Percentiles rank a stretch among this genome's conserved stretches.
Conservation (phyloP, 2,797 vertebrate species). For the Petrocephalus sullivani region DNA sequence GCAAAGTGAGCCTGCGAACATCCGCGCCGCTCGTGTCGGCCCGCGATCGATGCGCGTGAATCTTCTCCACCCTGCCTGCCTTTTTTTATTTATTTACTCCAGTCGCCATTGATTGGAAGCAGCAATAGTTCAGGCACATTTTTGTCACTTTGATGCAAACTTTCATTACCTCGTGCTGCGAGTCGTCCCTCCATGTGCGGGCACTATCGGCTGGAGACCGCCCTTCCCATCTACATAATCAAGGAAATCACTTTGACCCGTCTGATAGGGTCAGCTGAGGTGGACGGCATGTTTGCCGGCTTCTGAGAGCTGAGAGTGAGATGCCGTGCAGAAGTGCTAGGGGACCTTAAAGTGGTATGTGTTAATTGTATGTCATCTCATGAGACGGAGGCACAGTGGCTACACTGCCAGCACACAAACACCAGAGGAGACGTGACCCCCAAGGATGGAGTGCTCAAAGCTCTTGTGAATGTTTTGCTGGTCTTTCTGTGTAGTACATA, state of each 20-base stretch:
- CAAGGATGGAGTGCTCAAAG: neutral
- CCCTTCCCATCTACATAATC: slow-evolving; percentile 23
- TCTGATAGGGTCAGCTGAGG: neutral
- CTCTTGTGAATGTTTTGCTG: neutral
- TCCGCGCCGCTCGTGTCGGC: slow-evolving; percentile 56
- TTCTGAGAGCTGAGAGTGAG: neutral
- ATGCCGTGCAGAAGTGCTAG: neutral
- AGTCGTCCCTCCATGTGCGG: slow-evolving; percentile 35
- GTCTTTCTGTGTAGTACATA: neutral
- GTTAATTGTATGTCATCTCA: neutral
- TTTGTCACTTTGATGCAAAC: slow-evolving; percentile 61
- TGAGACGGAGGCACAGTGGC: neutral
- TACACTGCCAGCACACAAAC: too few species aligned
- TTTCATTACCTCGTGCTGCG: slow-evolving; percentile 55
- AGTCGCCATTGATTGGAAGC: slow-evolving; percentile 61
- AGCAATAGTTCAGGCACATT: slow-evolving; percentile 49
- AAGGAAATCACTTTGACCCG: slow-evolving; percentile 20
- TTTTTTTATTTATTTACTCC: slow-evolving; percentile 52
- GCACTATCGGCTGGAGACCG: neutral
- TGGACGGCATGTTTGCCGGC: neutral
- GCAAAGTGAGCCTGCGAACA: neutral
- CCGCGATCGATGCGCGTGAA: slow-evolving; percentile 68
- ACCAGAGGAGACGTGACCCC: neutral
- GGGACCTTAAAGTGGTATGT: neutral
- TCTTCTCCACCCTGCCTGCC: slow-evolving; percentile 41